Conservation (phyloP, 2,888 invertebrate species). For the Desoria tigrina region DNA sequence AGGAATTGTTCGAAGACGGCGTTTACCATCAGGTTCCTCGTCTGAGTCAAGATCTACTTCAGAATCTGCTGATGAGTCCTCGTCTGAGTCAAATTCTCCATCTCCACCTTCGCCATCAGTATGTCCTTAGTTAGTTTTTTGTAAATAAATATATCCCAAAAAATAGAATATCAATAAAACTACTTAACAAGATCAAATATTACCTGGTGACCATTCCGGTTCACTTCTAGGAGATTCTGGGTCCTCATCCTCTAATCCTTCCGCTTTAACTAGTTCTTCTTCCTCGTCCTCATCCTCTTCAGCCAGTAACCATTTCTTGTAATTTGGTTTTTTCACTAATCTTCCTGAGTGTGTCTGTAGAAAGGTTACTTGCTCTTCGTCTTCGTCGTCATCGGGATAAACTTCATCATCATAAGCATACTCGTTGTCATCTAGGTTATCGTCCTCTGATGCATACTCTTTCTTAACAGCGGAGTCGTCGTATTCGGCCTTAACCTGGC, state of each 20-base stretch:
- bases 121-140: background rate
- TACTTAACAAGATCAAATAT: background rate
- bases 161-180: background rate
- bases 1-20: background rate
- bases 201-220: conserved; percentile 34
- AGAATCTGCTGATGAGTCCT: background rate
- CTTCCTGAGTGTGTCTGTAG: conserved; percentile 35
- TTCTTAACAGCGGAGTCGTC: conserved; percentile 7
- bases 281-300: conserved; percentile 24
- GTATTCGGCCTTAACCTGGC: background rate
- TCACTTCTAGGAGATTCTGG: conserved; percentile 33
- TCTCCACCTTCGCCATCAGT: background rate
- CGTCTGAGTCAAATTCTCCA: conserved; percentile 1
- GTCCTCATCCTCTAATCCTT: conserved; percentile 3
- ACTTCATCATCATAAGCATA: background rate
- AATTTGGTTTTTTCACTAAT: conserved; percentile 29
- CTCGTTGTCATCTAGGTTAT: background rate
- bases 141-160: background rate
- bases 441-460: background rate
- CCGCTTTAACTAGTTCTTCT: conserved; percentile 26
- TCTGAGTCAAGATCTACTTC: conserved; percentile 9
- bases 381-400: background rate
- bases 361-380: background rate
- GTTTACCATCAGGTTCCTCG: background rate
- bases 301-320: conserved; percentile 25